Conservation (phyloP, 2,113 vertebrate species). For the Thermophis baileyi region DNA sequence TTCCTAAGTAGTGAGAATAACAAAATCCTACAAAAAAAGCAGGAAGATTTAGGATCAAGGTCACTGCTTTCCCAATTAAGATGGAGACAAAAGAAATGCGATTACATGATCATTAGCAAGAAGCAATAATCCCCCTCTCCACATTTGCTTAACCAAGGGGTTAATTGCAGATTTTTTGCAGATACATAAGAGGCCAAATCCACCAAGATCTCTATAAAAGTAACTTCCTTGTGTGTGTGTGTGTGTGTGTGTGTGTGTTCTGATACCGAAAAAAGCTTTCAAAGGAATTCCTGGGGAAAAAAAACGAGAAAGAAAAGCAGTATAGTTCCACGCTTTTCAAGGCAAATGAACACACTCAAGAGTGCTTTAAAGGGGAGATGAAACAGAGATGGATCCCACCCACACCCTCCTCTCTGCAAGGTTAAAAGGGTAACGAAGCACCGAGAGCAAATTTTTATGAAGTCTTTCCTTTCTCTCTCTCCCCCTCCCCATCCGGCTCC, state of each 20-base stretch:
- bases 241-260: not conserved
- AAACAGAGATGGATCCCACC: not conserved
- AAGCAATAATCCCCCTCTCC: not conserved
- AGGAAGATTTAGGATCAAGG: not conserved
- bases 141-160: not conserved
- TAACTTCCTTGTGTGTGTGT: not conserved
- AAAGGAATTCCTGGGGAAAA: not conserved
- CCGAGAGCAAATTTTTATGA: constrained; percentile 51
- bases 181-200: not conserved
- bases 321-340: not conserved
- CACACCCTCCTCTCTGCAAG: not conserved
- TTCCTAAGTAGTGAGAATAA: not conserved
- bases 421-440: constrained; percentile 56
- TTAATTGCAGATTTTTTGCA: not conserved
- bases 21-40: not conserved
- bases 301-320: not conserved
- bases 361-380: not conserved
- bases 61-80: not conserved
- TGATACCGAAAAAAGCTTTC: not conserved
- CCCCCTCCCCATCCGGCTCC: constrained; percentile 1
- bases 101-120: not conserved
- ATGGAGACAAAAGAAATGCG: not conserved
- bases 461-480: not conserved
- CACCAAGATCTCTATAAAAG: not conserved
- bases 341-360: not conserved